Evolutionary conservation across 2,113 vertebrate species (phyloP).

Genomic region (Mellivora capensis): DNA sequence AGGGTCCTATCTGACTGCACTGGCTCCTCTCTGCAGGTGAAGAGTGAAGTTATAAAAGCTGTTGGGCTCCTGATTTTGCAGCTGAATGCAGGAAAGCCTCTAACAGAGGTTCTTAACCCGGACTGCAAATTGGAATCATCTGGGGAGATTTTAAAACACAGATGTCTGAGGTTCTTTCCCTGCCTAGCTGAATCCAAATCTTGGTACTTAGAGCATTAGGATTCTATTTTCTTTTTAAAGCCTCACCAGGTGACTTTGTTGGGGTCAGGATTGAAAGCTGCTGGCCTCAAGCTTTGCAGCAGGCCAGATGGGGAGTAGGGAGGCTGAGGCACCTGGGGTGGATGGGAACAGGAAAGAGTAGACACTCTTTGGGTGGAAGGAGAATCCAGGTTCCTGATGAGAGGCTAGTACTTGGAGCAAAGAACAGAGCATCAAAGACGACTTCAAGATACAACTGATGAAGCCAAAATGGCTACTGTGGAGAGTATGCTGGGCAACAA

Average conservation of each 20-base stretch:
- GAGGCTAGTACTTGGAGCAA: neutral
- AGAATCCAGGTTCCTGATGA: neutral
- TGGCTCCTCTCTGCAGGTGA: neutral
- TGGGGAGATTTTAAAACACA: conserved; percentile 39
- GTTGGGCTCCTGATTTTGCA: conserved; percentile 9
- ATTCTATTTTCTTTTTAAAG: neutral
- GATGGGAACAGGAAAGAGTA: neutral
- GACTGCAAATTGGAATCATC: conserved; percentile 51
- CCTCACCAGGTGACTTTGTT: neutral
- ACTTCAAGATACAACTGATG: neutral
- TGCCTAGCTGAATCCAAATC: conserved; percentile 20
- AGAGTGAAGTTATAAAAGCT: neutral
- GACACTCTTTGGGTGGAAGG: neutral
- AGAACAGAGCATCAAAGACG: neutral
- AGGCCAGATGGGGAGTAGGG: neutral
- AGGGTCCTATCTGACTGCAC: neutral
- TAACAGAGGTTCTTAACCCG: neutral
- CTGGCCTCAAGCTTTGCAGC: neutral
- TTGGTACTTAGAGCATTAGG: neutral
- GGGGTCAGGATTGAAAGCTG: neutral
- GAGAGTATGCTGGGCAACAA: neutral
- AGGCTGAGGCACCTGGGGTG: neutral
- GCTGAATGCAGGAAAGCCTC: conserved; percentile 34
- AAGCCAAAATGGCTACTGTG: neutral
- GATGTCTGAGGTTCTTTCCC: conserved; percentile 12